These are phyloP conservation scores for Columba janthina DNA, from an alignment of 2,113 vertebrate genomes.

Conservation along the genomic window DNA sequence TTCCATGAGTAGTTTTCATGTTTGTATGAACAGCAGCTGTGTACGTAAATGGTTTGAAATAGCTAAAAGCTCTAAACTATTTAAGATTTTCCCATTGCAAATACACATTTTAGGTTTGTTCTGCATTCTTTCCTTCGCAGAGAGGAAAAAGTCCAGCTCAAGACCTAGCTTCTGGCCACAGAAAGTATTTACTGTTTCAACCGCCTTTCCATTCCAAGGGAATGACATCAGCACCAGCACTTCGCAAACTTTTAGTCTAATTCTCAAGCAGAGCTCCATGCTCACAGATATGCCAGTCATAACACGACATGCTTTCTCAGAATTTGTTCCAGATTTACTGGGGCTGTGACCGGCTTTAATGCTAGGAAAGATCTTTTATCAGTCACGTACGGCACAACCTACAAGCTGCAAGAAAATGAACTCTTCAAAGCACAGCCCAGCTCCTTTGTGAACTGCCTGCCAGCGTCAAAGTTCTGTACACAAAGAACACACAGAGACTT, in stretches of 20 bases:
- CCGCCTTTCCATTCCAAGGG: conserved; percentile 70
- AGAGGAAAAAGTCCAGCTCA: conserved; percentile 67
- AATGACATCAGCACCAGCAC: conserved; percentile 70
- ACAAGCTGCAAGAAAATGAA: background rate
- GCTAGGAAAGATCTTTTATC: conserved; percentile 38
- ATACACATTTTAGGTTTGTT: conserved; percentile 71
- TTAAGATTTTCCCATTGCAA: conserved; percentile 72
- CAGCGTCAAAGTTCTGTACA: background rate
- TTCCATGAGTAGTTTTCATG: conserved; percentile 59
- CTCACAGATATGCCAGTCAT: conserved; percentile 60
- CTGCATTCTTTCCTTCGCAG: conserved; percentile 69
- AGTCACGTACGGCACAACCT: conserved; percentile 47
- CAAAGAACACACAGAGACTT: background rate
- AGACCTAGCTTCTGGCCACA: conserved; percentile 71
- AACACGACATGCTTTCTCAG: conserved; percentile 62
- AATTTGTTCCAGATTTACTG: conserved; percentile 67
- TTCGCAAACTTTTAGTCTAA: conserved; percentile 44
- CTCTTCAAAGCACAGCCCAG: background rate
- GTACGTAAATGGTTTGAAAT: conserved; percentile 65
- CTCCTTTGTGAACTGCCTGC: background rate
- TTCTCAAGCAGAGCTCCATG: conserved; percentile 55
- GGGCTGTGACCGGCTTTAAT: conserved; percentile 19
- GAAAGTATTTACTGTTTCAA: conserved; percentile 71
- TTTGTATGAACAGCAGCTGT: conserved; percentile 67
- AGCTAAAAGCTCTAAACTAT: conserved; percentile 71